phyloP scores from a whole-genome alignment of 2,888 invertebrate species.

The Eudemis profundana region DNA sequence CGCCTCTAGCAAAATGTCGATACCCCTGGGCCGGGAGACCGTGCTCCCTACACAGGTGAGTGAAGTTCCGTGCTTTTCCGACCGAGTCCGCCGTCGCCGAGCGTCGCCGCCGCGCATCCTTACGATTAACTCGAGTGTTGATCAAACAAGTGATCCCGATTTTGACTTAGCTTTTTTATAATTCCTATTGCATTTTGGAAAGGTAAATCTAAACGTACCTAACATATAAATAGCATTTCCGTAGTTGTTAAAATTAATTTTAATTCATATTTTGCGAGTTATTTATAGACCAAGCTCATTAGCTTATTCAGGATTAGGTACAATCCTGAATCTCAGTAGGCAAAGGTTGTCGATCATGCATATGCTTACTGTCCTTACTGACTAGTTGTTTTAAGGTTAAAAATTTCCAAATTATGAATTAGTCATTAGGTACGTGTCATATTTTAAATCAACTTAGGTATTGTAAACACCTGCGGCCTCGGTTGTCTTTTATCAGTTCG shows the following conservation, averaged over 20 bases:
- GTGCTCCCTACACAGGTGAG: conserved; percentile 83
- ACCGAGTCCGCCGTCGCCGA: conserved; percentile 28
- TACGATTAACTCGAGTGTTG: neutral
- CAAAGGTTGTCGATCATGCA: too few species aligned
- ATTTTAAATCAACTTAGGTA: conserved; percentile 19
- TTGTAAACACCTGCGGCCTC: conserved; percentile 36
- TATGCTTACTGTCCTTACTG: too few species aligned
- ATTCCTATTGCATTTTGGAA: neutral
- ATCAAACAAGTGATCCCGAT: conserved; percentile 20
- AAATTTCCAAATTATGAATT: conserved; percentile 25
- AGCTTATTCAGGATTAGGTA: too few species aligned
- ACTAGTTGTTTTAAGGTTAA: too few species aligned
- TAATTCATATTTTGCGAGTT: neutral
- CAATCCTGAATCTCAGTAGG: neutral
- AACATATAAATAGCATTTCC: too few species aligned
- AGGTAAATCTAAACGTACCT: too few species aligned
- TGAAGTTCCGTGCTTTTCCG: conserved; percentile 57
- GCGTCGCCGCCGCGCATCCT: conserved; percentile 1
- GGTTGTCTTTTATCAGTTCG: conserved; percentile 34
- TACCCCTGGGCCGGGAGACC: conserved; percentile 83
- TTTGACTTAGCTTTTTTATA: conserved; percentile 4
- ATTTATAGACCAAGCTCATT: neutral
- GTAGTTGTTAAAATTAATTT: neutral
- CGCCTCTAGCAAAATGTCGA: conserved; percentile 84
- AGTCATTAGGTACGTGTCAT: conserved; percentile 27